Percentiles rank a stretch among this genome's conserved stretches.
These are phyloP conservation scores for Daptonema setosum DNA, from an alignment of 2,888 invertebrate genomes.

Conservation along the genomic window DNA sequence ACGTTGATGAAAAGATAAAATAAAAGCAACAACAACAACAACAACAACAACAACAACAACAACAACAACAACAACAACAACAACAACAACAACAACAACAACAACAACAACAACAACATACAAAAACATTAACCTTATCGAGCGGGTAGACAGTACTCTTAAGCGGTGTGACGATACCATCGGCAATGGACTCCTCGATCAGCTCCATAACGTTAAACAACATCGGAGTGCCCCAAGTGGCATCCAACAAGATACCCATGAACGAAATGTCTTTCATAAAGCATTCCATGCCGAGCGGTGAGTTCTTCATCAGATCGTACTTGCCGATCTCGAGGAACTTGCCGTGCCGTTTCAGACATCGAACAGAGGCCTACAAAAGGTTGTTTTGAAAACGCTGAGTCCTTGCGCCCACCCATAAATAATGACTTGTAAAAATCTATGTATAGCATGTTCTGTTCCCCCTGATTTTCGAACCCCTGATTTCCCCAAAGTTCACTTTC, in stretches of 20 bases:
- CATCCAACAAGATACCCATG: constrained; percentile 79
- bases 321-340: constrained; percentile 90
- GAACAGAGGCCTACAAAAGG: constrained; percentile 29
- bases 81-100: too few relatives aligned
- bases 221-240: constrained; percentile 33
- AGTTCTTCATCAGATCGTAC: constrained; percentile 70
- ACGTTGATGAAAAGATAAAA: background rate
- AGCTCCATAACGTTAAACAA: background rate
- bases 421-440: too few relatives aligned
- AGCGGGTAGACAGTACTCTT: background rate
- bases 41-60: too few relatives aligned
- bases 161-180: background rate
- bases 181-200: background rate
- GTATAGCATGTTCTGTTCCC: too few relatives aligned
- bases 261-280: constrained; percentile 85
- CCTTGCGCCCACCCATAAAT: too few relatives aligned
- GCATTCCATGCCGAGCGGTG: constrained; percentile 65
- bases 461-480: too few relatives aligned
- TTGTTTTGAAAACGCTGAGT: constrained; percentile 48
- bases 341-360: constrained; percentile 68
- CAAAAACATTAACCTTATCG: constrained; percentile 27
- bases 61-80: too few relatives aligned
- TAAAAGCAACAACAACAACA: too few relatives aligned
- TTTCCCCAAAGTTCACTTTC: too few relatives aligned
- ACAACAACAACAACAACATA: too few relatives aligned